These are phyloP conservation scores for Phalera bucephala DNA, from an alignment of 2,888 invertebrate genomes.

Conservation along the genomic window DNA sequence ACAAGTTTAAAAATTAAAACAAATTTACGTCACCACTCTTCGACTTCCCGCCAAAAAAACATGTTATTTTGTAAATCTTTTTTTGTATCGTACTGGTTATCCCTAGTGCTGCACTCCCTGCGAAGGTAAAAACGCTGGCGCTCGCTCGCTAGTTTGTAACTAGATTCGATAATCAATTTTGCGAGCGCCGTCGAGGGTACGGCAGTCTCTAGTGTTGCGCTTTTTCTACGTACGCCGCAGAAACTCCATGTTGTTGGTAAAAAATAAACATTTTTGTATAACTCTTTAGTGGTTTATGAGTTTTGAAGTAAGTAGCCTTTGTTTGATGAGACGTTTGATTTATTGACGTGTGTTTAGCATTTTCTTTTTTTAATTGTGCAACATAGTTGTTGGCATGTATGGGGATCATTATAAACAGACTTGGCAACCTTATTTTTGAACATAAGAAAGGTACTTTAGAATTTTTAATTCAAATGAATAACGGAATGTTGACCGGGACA, in stretches of 20 bases:
- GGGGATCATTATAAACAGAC: too few relatives aligned
- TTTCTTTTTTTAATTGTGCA: conserved; percentile 1
- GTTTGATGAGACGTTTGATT: background rate
- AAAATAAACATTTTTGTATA: too few relatives aligned
- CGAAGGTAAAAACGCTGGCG: conserved; percentile 52
- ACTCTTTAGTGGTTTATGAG: background rate
- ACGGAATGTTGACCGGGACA: too few relatives aligned
- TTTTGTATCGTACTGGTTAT: too few relatives aligned
- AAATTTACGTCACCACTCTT: too few relatives aligned
- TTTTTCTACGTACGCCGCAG: background rate
- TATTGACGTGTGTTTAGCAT: background rate
- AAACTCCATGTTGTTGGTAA: background rate
- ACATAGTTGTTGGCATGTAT: conserved; percentile 7
- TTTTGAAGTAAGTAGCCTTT: background rate
- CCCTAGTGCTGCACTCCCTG: conserved; percentile 37
- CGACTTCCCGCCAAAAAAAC: too few relatives aligned
- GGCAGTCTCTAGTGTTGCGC: conserved; percentile 31
- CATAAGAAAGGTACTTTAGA: too few relatives aligned
- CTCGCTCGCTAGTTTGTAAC: conserved; percentile 69
- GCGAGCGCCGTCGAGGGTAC: conserved; percentile 43
- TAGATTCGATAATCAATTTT: conserved; percentile 80
- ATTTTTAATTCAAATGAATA: too few relatives aligned
- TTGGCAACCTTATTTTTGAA: too few relatives aligned
- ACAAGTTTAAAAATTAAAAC: too few relatives aligned
- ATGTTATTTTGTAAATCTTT: too few relatives aligned